A percentile compares a stretch with the other conserved stretches of the same genome.
phyloP scores from a whole-genome alignment of 2,888 invertebrate genomes.

The Temnothorax rugatulus region DNA sequence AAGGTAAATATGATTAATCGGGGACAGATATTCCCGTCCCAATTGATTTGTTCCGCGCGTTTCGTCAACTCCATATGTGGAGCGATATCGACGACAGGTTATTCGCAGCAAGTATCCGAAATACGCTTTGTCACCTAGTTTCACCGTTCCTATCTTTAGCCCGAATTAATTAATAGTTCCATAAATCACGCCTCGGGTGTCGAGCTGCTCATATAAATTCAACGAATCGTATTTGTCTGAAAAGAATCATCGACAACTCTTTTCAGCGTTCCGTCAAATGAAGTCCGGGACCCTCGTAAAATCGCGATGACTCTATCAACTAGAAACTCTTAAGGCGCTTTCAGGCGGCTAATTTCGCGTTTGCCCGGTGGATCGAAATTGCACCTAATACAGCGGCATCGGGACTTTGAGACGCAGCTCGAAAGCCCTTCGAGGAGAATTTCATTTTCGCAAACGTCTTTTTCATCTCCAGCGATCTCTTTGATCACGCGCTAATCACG shows the following conservation, averaged over 20 bases:
- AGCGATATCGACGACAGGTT: conserved; percentile 40
- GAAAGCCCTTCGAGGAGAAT: neutral
- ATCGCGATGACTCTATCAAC: neutral
- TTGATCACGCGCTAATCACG: conserved; percentile 37
- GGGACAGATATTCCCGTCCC: conserved; percentile 50
- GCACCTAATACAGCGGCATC: neutral
- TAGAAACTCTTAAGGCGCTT: neutral
- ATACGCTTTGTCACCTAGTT: conserved; percentile 42
- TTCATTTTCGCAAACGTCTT: conserved; percentile 25
- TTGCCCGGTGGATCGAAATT: conserved; percentile 22
- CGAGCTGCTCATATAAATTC: neutral
- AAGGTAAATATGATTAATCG: conserved; percentile 73
- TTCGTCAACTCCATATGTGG: conserved; percentile 31
- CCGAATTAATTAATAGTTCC: conserved; percentile 32
- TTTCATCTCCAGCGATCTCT: conserved; percentile 12
- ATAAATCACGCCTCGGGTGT: neutral
- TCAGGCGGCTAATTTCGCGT: neutral
- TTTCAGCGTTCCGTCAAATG: neutral
- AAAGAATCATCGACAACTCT: neutral
- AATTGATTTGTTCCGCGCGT: conserved; percentile 26
- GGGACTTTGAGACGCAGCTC: neutral
- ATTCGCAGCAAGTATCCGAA: conserved; percentile 36
- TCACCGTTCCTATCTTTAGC: neutral
- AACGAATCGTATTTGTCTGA: neutral
- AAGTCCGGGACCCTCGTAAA: neutral